Evolutionary conservation across 2,888 invertebrate genomes (phyloP), one percentile per base, ranked within the genome.

Genomic region (Amorpha juglandis): DNA sequence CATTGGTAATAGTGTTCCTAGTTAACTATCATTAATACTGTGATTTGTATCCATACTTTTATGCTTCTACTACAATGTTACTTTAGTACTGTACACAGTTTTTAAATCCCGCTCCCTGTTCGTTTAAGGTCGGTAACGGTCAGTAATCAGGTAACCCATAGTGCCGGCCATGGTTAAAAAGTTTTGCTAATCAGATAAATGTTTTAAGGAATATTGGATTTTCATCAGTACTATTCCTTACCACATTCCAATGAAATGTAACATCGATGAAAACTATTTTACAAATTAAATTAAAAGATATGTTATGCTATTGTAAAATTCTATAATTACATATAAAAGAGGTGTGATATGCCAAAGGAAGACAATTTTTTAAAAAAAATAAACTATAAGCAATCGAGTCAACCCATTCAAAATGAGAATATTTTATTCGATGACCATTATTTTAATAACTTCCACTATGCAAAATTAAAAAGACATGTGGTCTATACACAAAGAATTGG

Each of bases 271-370:
- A 58, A 42, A 6, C 3, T 11, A 11, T 33, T 21, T 19, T 35
- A 38, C 9, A 11, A 42, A 16, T 9, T 7, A 58, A 58, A 58
- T 38, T 42, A 58, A 42, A 58, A 42, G 12, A 58, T 53, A 33
- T 1, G 19, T 21, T 12, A 58, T 19, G 19, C 19, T 38, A 58
- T 21, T 58, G 19, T 42, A 38, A 35, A 19, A 12, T 19, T 19
- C 16, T 58, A 33, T 19, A 42, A 58, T 42, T 42, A 42, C 19
- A 58, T 38, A 52, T 45, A 45, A 33, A 14, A 27, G 27, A 19
- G 19, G 16, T 42, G 11, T 58, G 58, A 58, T 58, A 58, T 58
- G 58, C 58, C 21, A 58, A 58, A 42, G 58, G 58, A 58, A 58
- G 58, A 58, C 58, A 8, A 11, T 33, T 19, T 42, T 52, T 52